Evolutionary conservation across 1,140 invertebrate genomes (phyloP).

Genomic region (Eriosoma lanigerum): DNA sequence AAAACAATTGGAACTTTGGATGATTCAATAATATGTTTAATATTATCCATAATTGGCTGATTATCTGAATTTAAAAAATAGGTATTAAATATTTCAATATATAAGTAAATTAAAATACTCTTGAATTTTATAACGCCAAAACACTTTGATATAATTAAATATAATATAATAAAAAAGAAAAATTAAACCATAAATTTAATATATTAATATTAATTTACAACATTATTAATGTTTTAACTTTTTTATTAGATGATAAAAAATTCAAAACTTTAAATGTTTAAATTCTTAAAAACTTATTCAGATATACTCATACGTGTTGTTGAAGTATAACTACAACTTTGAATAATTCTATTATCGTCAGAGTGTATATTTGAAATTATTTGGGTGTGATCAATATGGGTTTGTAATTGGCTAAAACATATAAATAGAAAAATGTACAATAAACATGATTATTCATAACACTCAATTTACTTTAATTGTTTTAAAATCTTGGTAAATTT

Average conservation of each 20-base stretch:
- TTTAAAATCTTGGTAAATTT: not conserved
- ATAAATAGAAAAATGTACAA: not conserved
- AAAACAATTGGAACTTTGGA: conserved; percentile 36
- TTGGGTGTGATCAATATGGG: not conserved
- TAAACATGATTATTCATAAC: not conserved
- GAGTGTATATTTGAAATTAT: not conserved
- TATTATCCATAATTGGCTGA: not conserved
- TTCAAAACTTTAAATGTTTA: not conserved
- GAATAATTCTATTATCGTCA: not conserved
- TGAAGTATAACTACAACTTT: not conserved
- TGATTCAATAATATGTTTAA: conserved; percentile 36
- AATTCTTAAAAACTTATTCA: not conserved
- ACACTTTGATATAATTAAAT: too few species aligned
- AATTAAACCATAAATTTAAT: not conserved
- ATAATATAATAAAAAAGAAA: not conserved
- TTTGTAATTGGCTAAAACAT: not conserved
- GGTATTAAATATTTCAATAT: too few species aligned
- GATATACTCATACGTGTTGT: not conserved
- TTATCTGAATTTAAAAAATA: not conserved
- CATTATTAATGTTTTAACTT: too few species aligned
- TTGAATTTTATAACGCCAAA: too few species aligned
- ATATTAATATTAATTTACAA: not conserved
- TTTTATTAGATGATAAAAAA: not conserved
- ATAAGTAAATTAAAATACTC: too few species aligned
- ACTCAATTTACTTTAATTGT: not conserved